Conservation (phyloP, 2,797 vertebrate species). For the Cephalopachus bancanus region DNA sequence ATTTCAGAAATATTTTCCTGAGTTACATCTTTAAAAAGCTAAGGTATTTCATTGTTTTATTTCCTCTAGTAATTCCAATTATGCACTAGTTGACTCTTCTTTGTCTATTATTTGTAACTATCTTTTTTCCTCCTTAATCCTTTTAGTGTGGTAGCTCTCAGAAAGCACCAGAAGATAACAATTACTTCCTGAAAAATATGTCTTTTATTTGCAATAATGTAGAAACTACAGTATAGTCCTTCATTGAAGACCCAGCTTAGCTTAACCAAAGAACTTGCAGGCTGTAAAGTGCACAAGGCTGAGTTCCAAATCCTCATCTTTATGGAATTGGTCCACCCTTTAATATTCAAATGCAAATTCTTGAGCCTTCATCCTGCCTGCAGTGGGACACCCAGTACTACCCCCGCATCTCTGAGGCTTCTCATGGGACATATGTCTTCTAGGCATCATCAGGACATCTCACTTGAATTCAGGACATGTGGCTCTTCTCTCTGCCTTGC, state of each 20-base stretch:
- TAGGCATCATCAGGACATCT: neutral
- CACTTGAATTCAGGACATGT: neutral
- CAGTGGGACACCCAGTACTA: neutral
- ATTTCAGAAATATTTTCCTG: constrained; percentile 42
- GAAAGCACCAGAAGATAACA: constrained; percentile 28
- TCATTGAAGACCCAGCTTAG: neutral
- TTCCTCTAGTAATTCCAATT: neutral
- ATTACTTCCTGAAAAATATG: neutral
- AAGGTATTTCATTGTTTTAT: neutral
- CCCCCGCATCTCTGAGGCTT: neutral
- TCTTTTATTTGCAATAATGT: neutral
- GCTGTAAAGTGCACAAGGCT: neutral
- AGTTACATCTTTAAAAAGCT: neutral
- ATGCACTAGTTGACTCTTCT: neutral
- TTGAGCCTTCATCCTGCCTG: neutral
- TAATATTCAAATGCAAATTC: neutral
- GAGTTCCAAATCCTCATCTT: neutral
- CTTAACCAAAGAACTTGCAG: neutral
- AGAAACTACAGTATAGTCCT: neutral
- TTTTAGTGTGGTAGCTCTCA: neutral
- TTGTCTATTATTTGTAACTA: neutral
- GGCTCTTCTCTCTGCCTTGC: neutral
- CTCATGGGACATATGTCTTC: neutral
- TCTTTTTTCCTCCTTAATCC: neutral
- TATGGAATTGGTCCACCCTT: neutral